Percentiles rank a stretch among this genome's conserved stretches.
These are phyloP conservation scores for Takifugu rubripes DNA, from an alignment of 2,797 vertebrate species.

Conservation along the genomic window DNA sequence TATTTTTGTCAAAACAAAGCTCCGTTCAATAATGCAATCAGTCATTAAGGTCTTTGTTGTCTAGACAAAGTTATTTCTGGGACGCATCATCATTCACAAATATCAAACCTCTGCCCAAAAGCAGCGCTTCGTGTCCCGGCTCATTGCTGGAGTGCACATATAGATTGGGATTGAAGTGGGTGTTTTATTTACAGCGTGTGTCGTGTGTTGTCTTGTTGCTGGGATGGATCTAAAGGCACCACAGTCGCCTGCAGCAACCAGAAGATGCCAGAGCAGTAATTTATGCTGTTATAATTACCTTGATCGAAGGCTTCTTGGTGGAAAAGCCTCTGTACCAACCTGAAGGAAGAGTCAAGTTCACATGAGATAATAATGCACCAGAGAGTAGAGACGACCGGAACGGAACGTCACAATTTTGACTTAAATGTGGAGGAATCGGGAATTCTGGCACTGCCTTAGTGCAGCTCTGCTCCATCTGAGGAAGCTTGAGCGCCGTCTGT, in stretches of 20 bases:
- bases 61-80: conserved; percentile 45
- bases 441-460: too few species aligned
- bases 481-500: too few species aligned
- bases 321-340: conserved; percentile 98
- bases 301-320: conserved; percentile 89
- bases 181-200: neutral
- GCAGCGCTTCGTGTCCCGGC: neutral
- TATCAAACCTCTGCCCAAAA: conserved; percentile 13
- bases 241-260: conserved; percentile 4
- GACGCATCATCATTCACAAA: conserved; percentile 43
- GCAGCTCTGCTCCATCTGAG: too few species aligned
- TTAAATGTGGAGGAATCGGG: too few species aligned
- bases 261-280: conserved; percentile 7
- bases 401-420: too few species aligned
- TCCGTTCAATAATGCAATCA: conserved; percentile 39
- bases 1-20: conserved; percentile 47
- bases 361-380: conserved; percentile 13
- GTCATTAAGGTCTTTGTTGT: conserved; percentile 41
- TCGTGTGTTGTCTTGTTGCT: neutral
- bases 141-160: neutral
- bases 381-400: too few species aligned
- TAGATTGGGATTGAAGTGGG: neutral
- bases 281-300: conserved; percentile 77
- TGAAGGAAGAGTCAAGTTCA: conserved; percentile 61
- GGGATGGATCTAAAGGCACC: neutral